These are phyloP conservation scores for Drosophila equinoxialis DNA, from an alignment of 1,140 invertebrate genomes.

Conservation along the genomic window DNA sequence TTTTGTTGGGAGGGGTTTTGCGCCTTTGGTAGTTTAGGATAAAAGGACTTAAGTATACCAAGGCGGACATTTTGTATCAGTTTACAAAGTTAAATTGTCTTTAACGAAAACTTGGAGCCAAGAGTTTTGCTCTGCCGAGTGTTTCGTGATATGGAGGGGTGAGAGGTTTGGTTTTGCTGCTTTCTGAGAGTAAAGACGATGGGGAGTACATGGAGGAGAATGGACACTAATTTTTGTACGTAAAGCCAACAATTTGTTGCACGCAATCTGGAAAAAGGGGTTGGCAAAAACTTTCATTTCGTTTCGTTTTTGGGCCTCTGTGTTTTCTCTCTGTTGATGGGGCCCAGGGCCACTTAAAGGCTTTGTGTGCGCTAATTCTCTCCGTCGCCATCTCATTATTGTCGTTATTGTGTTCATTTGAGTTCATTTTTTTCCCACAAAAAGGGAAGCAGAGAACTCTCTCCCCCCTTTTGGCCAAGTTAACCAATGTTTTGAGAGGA, in stretches of 20 bases:
- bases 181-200: neutral
- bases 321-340: neutral
- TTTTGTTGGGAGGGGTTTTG: neutral
- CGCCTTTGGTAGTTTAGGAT: conserved; percentile 45
- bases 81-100: conserved; percentile 82
- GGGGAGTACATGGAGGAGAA: neutral
- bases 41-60: conserved; percentile 69
- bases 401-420: conserved; percentile 57
- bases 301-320: conserved; percentile 7
- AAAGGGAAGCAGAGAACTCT: too few relatives aligned
- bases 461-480: neutral
- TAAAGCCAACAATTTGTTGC: conserved; percentile 19
- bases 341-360: conserved; percentile 19
- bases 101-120: conserved; percentile 69
- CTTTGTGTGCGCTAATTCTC: conserved; percentile 41
- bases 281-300: conserved; percentile 18
- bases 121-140: conserved; percentile 28
- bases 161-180: conserved; percentile 6
- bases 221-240: conserved; percentile 13
- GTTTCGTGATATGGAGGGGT: neutral
- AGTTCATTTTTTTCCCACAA: conserved; percentile 64
- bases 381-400: conserved; percentile 63
- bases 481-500: conserved; percentile 53
- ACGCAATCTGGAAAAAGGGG: conserved; percentile 30
- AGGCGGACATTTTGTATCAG: conserved; percentile 79